Evolutionary conservation across 2,797 vertebrate species (phyloP), one percentile per base, ranked within the genome.

Genomic region (Paramormyrops hopkinsi): DNA sequence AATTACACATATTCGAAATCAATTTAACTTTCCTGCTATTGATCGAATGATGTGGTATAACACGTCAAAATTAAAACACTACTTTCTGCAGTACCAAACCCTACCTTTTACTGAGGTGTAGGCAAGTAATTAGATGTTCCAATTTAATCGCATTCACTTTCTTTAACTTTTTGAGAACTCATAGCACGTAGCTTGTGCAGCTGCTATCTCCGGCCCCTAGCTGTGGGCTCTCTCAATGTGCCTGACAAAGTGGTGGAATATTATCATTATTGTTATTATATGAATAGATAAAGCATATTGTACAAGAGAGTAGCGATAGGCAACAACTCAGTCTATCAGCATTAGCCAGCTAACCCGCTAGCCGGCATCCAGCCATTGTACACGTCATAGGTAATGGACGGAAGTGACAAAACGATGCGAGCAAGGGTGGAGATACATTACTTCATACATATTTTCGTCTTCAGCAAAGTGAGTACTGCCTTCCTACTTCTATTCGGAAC

Each of bases 371-470:
- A 54, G 29, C 51, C 7, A 41, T 41, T 86, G 25, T 6, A 1
- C 1, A 59, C 86, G 86, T 88, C 87, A 88, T 88, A 69, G 2
- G n/a, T 69, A 69, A 88, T 62, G 87, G 87, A 88, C 87, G 87
- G 87, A 88, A 69, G 17, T 88, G 41, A 51, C n/a, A 46, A 69
- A 48, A 37, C 29, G 41, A 29, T 56, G 12, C 19, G 14, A 11
- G 3, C 14, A 4, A 41, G 1, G 2, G 0, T 9, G 25, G 51
- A 37, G 76, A 87, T 44, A 29, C 5, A 53, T 56, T 0, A 56
- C 86, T 59, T 9, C 2, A 87, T 25, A 3, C 37, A 9, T 19
- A n/a, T 87, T 59, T 37, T 56, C 51, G 53, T n/a, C 53, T 59
- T 87, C 86, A 41, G 51, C 53, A 86, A 46, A 46, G 76, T 82